Conservation (phyloP, 1,140 invertebrate species). For the Listronotus oregonensis region DNA sequence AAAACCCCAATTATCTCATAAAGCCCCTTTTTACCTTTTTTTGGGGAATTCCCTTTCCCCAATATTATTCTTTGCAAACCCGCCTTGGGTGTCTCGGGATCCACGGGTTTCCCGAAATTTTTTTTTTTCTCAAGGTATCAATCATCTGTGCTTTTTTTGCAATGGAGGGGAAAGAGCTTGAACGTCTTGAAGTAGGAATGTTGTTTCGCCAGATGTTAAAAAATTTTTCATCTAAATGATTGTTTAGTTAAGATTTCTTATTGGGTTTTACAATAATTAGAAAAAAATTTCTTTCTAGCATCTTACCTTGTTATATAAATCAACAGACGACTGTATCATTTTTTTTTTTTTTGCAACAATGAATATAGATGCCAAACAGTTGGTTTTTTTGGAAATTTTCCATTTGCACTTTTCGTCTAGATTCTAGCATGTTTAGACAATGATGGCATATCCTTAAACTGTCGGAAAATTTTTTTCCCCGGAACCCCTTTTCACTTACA, state of each 20-base stretch:
- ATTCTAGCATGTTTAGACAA: constrained; percentile 82
- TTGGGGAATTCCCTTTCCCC: constrained; percentile 64
- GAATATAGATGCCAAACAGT: constrained; percentile 83
- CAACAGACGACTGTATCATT: constrained; percentile 75
- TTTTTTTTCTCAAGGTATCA: constrained; percentile 81
- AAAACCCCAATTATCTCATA: no score
- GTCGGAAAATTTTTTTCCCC: constrained; percentile 54
- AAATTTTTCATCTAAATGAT: constrained; percentile 66
- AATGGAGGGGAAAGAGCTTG: constrained; percentile 81
- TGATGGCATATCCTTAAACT: constrained; percentile 81
- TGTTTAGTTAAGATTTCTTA: no score
- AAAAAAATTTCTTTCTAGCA: not conserved
- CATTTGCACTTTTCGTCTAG: constrained; percentile 79
- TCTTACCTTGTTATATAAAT: constrained; percentile 86
- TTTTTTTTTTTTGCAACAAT: constrained; percentile 75
- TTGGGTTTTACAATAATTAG: no score
- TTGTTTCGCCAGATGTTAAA: constrained; percentile 80
- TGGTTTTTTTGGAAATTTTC: constrained; percentile 78
- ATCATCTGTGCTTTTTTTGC: constrained; percentile 86
- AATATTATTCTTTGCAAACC: constrained; percentile 64
- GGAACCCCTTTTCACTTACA: constrained; percentile 37
- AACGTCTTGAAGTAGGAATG: constrained; percentile 81
- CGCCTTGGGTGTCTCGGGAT: constrained; percentile 63
- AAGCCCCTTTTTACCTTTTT: constrained; percentile 58
- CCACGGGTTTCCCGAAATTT: constrained; percentile 69